A percentile compares a stretch with the other conserved stretches of the same genome.
These are phyloP conservation scores for Microctonus hyperodae DNA, from an alignment of 2,888 invertebrate genomes.

Conservation along the genomic window DNA sequence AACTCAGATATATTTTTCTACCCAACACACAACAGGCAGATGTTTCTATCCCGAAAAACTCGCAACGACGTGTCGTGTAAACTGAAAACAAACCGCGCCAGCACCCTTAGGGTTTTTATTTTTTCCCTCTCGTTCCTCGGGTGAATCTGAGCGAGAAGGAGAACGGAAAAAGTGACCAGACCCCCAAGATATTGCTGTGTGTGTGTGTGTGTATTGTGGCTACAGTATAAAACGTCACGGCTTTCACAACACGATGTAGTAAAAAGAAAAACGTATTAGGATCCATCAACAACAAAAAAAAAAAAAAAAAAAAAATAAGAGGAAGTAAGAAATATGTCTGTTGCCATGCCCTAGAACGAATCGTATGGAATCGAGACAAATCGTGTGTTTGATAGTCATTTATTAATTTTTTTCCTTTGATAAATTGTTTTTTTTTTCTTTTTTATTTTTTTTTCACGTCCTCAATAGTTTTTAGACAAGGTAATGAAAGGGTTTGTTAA, in stretches of 20 bases:
- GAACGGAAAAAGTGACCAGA: slow-evolving; percentile 5
- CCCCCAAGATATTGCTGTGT: slow-evolving; percentile 11
- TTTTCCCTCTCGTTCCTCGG: neutral
- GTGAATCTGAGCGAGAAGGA: neutral
- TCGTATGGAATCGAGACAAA: slow-evolving; percentile 18
- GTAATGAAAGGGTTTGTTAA: slow-evolving; percentile 1
- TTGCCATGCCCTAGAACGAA: slow-evolving; percentile 24
- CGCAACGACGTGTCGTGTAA: slow-evolving; percentile 40
- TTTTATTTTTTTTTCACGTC: neutral
- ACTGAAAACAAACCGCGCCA: slow-evolving; percentile 39
- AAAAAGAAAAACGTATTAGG: slow-evolving; percentile 14
- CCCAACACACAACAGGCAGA: slow-evolving; percentile 48
- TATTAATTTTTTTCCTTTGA: slow-evolving; percentile 7
- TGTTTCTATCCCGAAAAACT: slow-evolving; percentile 47
- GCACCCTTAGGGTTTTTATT: slow-evolving; percentile 26
- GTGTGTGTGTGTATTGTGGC: too few relatives aligned
- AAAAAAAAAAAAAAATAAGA: slow-evolving; percentile 9
- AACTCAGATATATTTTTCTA: slow-evolving; percentile 20
- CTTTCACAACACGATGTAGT: slow-evolving; percentile 19
- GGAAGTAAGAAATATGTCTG: slow-evolving; percentile 22
- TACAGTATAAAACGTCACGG: slow-evolving; percentile 19
- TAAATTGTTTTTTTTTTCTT: neutral
- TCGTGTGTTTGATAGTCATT: slow-evolving; percentile 11
- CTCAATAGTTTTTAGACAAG: neutral
- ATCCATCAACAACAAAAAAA: slow-evolving; percentile 25